A percentile compares a stretch with the other conserved stretches of the same genome.
Conservation (phyloP, 2,888 invertebrate genomes). For the Yponomeuta plumbellus region DNA sequence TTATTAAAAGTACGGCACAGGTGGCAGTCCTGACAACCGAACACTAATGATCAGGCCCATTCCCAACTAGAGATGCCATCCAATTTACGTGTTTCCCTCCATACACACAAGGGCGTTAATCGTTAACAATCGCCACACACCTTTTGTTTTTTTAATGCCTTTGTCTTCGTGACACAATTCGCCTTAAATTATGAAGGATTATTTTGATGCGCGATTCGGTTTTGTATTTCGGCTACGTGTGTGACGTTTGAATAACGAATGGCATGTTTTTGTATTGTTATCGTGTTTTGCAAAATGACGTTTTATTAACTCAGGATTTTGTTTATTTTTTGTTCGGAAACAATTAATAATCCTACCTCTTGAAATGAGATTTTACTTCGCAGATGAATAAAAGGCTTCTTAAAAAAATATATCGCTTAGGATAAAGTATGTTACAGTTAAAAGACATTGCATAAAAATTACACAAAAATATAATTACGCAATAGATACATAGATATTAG, state of each 20-base stretch:
- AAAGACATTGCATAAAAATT: too few species aligned
- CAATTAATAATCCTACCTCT: too few species aligned
- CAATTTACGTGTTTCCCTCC: conserved; percentile 7
- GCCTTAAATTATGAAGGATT: conserved; percentile 3
- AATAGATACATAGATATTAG: too few species aligned
- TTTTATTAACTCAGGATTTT: too few species aligned
- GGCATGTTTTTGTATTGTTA: background rate
- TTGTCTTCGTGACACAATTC: conserved; percentile 5
- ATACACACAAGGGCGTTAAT: background rate
- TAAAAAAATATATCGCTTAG: too few species aligned
- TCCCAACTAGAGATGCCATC: conserved; percentile 5
- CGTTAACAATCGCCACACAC: background rate
- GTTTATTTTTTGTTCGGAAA: too few species aligned
- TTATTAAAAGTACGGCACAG: background rate
- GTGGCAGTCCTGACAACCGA: conserved; percentile 1
- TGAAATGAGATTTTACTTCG: too few species aligned
- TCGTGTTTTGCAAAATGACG: too few species aligned
- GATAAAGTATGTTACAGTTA: too few species aligned
- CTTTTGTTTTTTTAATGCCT: conserved; percentile 11
- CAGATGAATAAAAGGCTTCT: too few species aligned
- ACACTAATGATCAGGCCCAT: conserved; percentile 8
- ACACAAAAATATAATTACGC: too few species aligned
- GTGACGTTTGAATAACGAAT: background rate
- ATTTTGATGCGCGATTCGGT: background rate
- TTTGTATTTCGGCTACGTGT: background rate